phyloP scores from a whole-genome alignment of 2,888 invertebrate genomes.

The Caenorhabditis sulstoni region DNA sequence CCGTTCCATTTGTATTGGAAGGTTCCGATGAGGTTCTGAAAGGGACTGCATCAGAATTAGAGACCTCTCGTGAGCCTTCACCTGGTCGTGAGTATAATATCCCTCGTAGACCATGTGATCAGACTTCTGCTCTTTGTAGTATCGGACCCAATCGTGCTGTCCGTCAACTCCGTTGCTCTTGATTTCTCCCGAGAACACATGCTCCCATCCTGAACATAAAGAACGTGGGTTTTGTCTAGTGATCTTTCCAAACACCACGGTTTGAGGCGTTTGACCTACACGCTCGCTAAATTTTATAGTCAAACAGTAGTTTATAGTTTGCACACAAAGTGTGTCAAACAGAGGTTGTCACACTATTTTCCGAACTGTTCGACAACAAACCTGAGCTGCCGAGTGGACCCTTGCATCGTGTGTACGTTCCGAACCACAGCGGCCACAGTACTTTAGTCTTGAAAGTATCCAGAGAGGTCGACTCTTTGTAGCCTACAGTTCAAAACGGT shows the following conservation, averaged over 20 bases:
- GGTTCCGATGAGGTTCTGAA: slow-evolving; percentile 76
- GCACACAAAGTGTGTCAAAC: slow-evolving; percentile 15
- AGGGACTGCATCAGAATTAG: not conserved
- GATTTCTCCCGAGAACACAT: slow-evolving; percentile 80
- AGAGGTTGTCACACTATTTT: slow-evolving; percentile 23
- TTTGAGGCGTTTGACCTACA: slow-evolving; percentile 5
- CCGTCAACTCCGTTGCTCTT: slow-evolving; percentile 72
- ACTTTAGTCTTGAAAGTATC: slow-evolving; percentile 67
- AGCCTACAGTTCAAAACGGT: slow-evolving; percentile 49
- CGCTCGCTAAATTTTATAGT: slow-evolving; percentile 35
- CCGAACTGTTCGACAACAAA: slow-evolving; percentile 31
- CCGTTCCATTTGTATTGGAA: slow-evolving; percentile 78
- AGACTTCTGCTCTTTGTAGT: slow-evolving; percentile 76
- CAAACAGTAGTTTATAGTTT: slow-evolving; percentile 53
- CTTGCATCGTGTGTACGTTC: slow-evolving; percentile 76
- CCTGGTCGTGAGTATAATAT: slow-evolving; percentile 74
- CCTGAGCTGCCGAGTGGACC: slow-evolving; percentile 74
- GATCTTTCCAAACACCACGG: slow-evolving; percentile 2
- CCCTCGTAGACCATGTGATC: slow-evolving; percentile 79
- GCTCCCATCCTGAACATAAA: slow-evolving; percentile 76
- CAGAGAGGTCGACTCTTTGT: slow-evolving; percentile 61
- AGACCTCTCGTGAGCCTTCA: slow-evolving; percentile 5
- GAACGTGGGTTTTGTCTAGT: not conserved
- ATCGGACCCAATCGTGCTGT: slow-evolving; percentile 80
- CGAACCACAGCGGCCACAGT: slow-evolving; percentile 78